Base-by-base conservation (phyloP, 2,888 invertebrate genomes). In the Lasioglossum figueresi region DNA sequence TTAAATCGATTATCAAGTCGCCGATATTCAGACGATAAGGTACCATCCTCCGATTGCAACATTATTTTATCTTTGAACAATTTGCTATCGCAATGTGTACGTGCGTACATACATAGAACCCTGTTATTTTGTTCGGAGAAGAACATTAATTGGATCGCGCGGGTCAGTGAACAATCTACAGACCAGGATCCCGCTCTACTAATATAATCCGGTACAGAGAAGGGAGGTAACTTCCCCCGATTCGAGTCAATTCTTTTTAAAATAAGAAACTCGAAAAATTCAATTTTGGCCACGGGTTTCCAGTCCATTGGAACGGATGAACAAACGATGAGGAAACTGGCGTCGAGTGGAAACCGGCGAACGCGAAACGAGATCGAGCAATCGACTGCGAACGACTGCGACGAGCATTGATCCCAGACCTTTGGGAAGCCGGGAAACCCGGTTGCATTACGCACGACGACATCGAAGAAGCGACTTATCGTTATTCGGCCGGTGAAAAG, bases 361-460 rank as follows among this genome's bases (percentile, higher is more conserved):
- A 43, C 43, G 14, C 72, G 66, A 45, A 59, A 6, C 80, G 71
- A 34, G 63, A 76, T 59, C 75, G 79, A 52, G 70, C 71, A 56
- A 77, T 86, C 85, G 52, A 71, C 63, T 40, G 56, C 14, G 68
- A 52, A 14, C 66, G 37, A 68, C 34, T 37, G 68, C n/a, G 34
- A 74, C 79, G 85, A 70, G 73, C 82, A 86, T 82, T 79, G 85
- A 84, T 79, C 79, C 74, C 81, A 70, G 56, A 68, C 59, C 43
- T 75, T 80, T 72, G 31, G 31, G 43, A 27, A 48, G 71, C 23
- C 63, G n/a, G 63, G 56, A 19, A 76, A 76, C 81, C 84, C 59
- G 40, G 72, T 59, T 31, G 72, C 85, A 76, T 82, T 85, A 85
- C 86, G 85, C 82, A 87, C 86, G 85, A 78, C 76, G 80, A 52